Base-by-base conservation (phyloP, 2,888 invertebrate species). In the Plusia festucae region DNA sequence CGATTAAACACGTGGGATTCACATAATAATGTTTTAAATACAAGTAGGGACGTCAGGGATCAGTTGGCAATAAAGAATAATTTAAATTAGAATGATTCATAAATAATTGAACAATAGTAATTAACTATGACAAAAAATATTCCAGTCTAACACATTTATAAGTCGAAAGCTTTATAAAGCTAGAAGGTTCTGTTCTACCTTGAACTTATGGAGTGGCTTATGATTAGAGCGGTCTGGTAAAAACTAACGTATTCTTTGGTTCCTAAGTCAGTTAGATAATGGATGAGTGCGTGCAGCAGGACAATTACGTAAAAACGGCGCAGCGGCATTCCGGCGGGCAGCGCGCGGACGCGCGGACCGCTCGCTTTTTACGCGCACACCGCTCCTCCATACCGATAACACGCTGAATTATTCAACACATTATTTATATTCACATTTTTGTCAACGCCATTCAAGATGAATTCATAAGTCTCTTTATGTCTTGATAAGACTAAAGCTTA, bases 371-470 rank as follows among this genome's bases (percentile, higher is more conserved):
- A 86, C 87, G 76, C 71, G 78, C 84, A 84, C 87, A 84, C 86
- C 84, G 83, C 85, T 83, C 90, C 73, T 90, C 92, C 94, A 93
- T 93, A 93, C 93, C 93, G 92, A 94, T 94, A 90, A 85, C 93
- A 94, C 94, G 94, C 95, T 95, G 95, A 92, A 95, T 95, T 88
- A 95, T 95, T 95, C 94, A 95, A 89, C 85, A 86, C 90, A 93
- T 91, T 91, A 92, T 93, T 93, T 93, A 95, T 93, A 93, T 93
- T 94, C 93, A 93, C 93, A 93, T 94, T 95, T 94, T 95, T 94
- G 92, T 92, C 94, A 93, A 93, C 93, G 93, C 94, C 93, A 91
- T 93, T 92, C 91, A 91, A 85, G 88, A 92, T 92, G 89, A 91
- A 94, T 93, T 94, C 93, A 93, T 93, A 93, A 91, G 89, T 88